A percentile compares a stretch with the other conserved stretches of the same genome.
Conservation (phyloP, 2,113 vertebrate genomes). For the Smithornis capensis region DNA sequence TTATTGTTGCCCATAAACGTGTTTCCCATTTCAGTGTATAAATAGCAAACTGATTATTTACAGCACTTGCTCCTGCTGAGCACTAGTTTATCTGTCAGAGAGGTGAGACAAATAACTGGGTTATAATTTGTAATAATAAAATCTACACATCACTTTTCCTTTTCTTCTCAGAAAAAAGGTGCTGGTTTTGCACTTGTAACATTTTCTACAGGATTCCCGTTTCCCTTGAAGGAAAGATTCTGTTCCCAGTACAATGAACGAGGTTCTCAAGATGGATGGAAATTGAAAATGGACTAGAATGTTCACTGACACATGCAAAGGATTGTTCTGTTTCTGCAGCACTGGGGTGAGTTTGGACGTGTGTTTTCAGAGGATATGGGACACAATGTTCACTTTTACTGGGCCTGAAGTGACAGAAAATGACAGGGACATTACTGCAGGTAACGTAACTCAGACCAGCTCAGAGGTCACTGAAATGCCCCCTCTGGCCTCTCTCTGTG, state of each 20-base stretch:
- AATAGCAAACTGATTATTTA: conserved; percentile 58
- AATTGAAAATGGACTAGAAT: background rate
- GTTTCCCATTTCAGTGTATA: conserved; percentile 13
- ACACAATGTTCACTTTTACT: background rate
- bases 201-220: background rate
- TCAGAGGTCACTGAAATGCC: background rate
- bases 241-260: background rate
- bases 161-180: background rate
- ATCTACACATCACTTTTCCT: background rate
- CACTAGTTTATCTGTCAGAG: conserved; percentile 6
- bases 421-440: background rate
- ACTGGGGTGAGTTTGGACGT: background rate
- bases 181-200: background rate
- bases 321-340: background rate
- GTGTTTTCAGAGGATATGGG: background rate
- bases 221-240: background rate
- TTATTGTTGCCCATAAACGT: conserved; percentile 33
- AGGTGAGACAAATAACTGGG: conserved; percentile 14
- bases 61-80: conserved; percentile 24
- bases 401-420: background rate
- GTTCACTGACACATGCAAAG: background rate
- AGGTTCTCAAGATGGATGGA: background rate
- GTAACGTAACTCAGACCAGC: background rate
- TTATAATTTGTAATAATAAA: conserved; percentile 26
- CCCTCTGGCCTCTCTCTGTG: background rate